Evolutionary conservation across 2,113 vertebrate species (phyloP), one percentile per base, ranked within the genome.

Genomic region (Cnemophilus loriae): DNA sequence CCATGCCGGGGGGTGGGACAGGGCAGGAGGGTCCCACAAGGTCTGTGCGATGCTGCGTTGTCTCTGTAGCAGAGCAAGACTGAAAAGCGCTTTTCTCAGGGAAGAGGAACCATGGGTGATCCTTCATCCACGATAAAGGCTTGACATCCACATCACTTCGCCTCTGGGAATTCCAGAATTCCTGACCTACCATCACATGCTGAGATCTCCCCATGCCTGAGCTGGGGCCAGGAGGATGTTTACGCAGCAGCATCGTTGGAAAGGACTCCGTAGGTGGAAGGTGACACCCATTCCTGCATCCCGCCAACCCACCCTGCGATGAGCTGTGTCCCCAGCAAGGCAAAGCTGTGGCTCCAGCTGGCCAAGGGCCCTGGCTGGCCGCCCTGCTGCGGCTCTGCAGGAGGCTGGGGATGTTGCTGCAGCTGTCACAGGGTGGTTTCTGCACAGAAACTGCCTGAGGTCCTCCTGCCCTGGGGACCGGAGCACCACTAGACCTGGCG

Each of bases 1-100:
- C 7, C 3, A 0, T 49, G 46, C 14, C 0, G 0, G 57, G 7
- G 20, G 56, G 46, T 65, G 60, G 56, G 64, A 32, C 9, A 41
- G 23, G 13, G 59, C 21, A 82, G 30, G 13, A 70, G 3, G 8
- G n/a, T 69, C 59, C n/a, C 50, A 64, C 37, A 52, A 47, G 35
- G 30, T 32, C 50, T 76, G 22, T 9, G n/a, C 26, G 39, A n/a
- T 76, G 57, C 37, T 89, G 9, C 30, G 32, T 3, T 52, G 6
- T 26, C 37, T 78, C 44, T 19, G 4, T 9, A 41, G 20, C 11
- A 70, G 10, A 81, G 41, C 53, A 67, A 82, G 47, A 42, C n/a
- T 59, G 55, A 26, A 57, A 70, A 55, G 30, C 17, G 11, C 13
- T 84, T 78, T 84, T 47, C 42, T 78, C 18, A 27, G 6, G 32